phyloP scores from a whole-genome alignment of 2,888 invertebrate genomes.

The Diarsia rubi region DNA sequence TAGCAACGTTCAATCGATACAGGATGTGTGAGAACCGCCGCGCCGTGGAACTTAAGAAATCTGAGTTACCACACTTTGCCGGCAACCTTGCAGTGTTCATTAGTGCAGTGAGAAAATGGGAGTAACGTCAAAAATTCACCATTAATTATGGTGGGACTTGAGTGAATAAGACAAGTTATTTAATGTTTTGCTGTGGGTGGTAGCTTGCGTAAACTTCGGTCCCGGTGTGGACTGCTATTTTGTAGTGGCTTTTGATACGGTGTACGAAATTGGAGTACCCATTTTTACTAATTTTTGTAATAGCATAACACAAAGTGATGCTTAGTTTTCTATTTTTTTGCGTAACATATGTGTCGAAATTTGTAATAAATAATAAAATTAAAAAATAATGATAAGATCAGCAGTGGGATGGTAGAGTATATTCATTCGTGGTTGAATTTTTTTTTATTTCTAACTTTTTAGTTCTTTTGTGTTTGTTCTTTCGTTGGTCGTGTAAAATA shows the following conservation, averaged over 20 bases:
- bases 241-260: background rate
- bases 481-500: too few relatives aligned
- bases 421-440: too few relatives aligned
- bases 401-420: too few relatives aligned
- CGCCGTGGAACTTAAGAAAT: conserved; percentile 68
- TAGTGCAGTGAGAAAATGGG: conserved; percentile 64
- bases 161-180: conserved; percentile 31
- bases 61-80: conserved; percentile 61
- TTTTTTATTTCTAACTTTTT: too few relatives aligned
- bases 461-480: too few relatives aligned
- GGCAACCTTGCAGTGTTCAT: conserved; percentile 63
- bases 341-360: background rate
- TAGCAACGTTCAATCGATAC: conserved; percentile 67
- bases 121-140: conserved; percentile 51
- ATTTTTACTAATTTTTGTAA: background rate
- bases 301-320: background rate
- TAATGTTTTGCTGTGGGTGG: background rate
- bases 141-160: conserved; percentile 51
- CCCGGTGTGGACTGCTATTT: background rate
- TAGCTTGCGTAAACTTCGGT: conserved; percentile 15
- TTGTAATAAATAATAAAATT: too few relatives aligned
- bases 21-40: conserved; percentile 70
- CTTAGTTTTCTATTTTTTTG: background rate
- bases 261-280: background rate
- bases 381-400: too few relatives aligned